These are phyloP conservation scores for Neodiprion lecontei DNA, from an alignment of 1,140 invertebrate species.

Conservation along the genomic window DNA sequence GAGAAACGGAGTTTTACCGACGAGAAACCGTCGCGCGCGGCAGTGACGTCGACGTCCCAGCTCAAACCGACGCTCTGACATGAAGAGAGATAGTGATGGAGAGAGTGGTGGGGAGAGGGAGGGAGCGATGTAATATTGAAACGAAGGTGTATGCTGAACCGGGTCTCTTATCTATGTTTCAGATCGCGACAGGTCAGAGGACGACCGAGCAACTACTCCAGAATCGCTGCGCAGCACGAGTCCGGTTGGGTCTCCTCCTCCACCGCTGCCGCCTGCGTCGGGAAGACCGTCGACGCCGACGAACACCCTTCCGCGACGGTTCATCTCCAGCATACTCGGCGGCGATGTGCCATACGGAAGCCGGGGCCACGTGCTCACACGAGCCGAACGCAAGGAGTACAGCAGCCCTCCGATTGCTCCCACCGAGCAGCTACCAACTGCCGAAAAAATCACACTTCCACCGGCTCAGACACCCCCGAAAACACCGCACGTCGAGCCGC, in stretches of 20 bases:
- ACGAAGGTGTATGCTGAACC: background rate
- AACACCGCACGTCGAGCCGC: conserved; percentile 54
- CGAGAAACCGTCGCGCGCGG: too few relatives aligned
- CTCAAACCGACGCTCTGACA: too few relatives aligned
- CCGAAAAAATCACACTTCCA: conserved; percentile 62
- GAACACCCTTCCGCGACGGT: conserved; percentile 65
- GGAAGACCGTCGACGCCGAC: conserved; percentile 27
- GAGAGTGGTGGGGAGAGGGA: too few relatives aligned
- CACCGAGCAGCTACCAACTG: conserved; percentile 55
- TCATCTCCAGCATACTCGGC: conserved; percentile 79
- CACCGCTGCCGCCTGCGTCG: conserved; percentile 35
- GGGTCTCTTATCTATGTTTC: conserved; percentile 10
- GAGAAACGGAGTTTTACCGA: too few relatives aligned
- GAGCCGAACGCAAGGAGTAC: conserved; percentile 81
- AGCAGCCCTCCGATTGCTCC: conserved; percentile 63
- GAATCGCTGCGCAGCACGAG: conserved; percentile 52
- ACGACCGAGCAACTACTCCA: conserved; percentile 55
- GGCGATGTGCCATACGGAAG: conserved; percentile 79
- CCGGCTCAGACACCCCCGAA: conserved; percentile 63
- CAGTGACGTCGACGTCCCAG: too few relatives aligned
- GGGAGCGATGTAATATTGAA: background rate
- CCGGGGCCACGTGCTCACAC: conserved; percentile 74
- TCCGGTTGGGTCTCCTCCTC: conserved; percentile 40
- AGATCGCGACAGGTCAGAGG: conserved; percentile 58
- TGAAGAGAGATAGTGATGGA: too few relatives aligned